Evolutionary conservation across 2,888 invertebrate genomes (phyloP), one percentile per base, ranked within the genome.

Genomic region (Vesta saturnalis): DNA sequence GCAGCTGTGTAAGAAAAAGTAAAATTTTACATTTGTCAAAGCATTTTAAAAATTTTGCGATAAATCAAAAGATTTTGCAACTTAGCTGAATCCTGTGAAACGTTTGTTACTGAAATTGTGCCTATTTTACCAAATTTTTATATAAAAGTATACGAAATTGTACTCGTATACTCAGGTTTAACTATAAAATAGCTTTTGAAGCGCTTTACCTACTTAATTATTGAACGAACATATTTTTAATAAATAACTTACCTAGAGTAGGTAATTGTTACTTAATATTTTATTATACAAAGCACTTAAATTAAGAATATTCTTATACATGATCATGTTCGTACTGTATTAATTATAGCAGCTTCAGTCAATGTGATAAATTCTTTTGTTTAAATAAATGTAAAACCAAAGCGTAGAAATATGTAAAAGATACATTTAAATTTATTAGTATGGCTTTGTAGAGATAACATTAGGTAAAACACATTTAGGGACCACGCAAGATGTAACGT

Each of bases 141-240:
- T 65, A 52, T 66, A 39, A 10, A 52, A 16, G 61, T 46, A 64
- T 61, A 52, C 65, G 69, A 60, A 65, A 64, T 54, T 61, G 58
- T 61, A 64, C 69, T 63, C 61, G 46, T 69, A 64, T 69, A 61
- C 64, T 69, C 69, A 69, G 69, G 69, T 69, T 39, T 69, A 69
- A 58, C 69, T 64, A 64, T 69, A 64, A 64, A 57, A 22, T 69
- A 68, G 64, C 64, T 64, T 68, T 60, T 21, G 63, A 68, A 68
- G 58, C 39, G 67, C 57, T 57, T 65, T 47, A 67, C 67, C 49
- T 35, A 65, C 60, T 60, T 60, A 65, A 15, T 65, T 65, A 22
- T 14, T 18, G 54, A 43, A 60, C 59, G 52, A 60, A 65, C 12
- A 35, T 55, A 52, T 64, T 58, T 58, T 52, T 49, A 43, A n/a